A percentile compares a stretch with the other conserved stretches of the same genome.
These are phyloP conservation scores for Drosophila lacteicornis DNA, from an alignment of 1,140 invertebrate genomes.

Conservation along the genomic window DNA sequence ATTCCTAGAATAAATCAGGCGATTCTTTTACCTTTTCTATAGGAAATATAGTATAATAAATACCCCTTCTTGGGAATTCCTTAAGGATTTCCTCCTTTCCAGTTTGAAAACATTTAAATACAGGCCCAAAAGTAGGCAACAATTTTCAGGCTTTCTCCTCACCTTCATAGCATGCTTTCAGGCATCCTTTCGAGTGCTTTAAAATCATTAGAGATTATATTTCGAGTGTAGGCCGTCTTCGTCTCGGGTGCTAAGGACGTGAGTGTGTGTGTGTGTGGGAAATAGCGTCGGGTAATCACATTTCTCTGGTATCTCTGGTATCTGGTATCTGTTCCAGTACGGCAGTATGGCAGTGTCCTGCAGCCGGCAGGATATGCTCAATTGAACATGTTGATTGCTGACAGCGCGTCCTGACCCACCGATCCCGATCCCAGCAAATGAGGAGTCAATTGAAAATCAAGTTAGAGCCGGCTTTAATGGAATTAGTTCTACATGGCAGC, in stretches of 20 bases:
- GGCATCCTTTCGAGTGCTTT: not conserved
- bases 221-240: conserved; percentile 2
- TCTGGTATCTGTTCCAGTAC: conserved; percentile 24
- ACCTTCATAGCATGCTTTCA: too few relatives aligned
- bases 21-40: too few relatives aligned
- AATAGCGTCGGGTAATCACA: conserved; percentile 80
- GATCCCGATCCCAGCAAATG: conserved; percentile 51
- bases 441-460: conserved; percentile 83
- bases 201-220: not conserved
- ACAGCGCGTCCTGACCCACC: conserved; percentile 48
- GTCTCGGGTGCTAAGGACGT: conserved; percentile 8
- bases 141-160: too few relatives aligned
- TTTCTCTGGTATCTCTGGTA: conserved; percentile 53
- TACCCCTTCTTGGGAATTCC: too few relatives aligned
- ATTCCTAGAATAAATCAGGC: too few relatives aligned
- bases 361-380: conserved; percentile 72
- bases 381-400: conserved; percentile 83
- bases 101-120: not conserved
- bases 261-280: conserved; percentile 43
- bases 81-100: too few relatives aligned
- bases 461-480: conserved; percentile 81
- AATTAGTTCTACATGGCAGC: conserved; percentile 73
- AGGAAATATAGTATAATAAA: too few relatives aligned
- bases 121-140: not conserved
- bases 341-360: conserved; percentile 56